Percentiles rank a stretch among this genome's conserved stretches.
Conservation (phyloP, 2,888 invertebrate species). For the Hyposoter didymator region DNA sequence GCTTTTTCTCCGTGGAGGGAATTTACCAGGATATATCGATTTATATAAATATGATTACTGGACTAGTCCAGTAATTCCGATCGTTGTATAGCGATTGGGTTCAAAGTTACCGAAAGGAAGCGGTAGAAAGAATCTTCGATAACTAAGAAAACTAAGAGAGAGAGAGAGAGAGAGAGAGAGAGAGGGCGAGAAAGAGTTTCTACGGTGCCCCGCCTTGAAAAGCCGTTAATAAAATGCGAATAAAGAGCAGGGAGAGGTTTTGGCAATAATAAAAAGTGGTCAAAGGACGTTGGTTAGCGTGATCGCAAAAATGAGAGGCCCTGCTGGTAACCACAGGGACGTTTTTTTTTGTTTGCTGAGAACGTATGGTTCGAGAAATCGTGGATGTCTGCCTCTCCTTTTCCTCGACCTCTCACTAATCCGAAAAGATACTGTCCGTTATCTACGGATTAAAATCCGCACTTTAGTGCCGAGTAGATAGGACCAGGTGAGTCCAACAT, state of each 20-base stretch:
- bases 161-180: background rate
- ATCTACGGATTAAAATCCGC: conserved; percentile 82
- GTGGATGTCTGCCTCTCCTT: background rate
- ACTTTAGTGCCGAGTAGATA: conserved; percentile 73
- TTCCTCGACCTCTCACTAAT: conserved; percentile 68
- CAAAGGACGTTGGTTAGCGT: background rate
- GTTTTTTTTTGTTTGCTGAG: conserved; percentile 12
- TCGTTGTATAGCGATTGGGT: background rate
- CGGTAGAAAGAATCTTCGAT: background rate
- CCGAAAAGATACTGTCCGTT: conserved; percentile 80
- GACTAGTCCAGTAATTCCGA: background rate
- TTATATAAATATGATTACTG: conserved; percentile 4
- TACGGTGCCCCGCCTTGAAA: background rate
- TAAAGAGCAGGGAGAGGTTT: background rate
- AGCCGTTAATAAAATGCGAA: background rate
- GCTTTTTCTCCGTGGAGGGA: too few species aligned
- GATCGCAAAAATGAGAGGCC: conserved; percentile 21
- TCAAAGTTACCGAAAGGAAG: background rate
- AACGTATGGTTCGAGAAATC: conserved; percentile 22
- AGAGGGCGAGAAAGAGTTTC: background rate
- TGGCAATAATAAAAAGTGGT: conserved; percentile 5
- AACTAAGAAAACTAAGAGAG: background rate
- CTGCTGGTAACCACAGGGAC: conserved; percentile 15
- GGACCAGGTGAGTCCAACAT: conserved; percentile 35
- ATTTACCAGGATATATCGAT: background rate